Base-by-base conservation (phyloP, 1,140 invertebrate genomes). In the Monochamus saltuarius region DNA sequence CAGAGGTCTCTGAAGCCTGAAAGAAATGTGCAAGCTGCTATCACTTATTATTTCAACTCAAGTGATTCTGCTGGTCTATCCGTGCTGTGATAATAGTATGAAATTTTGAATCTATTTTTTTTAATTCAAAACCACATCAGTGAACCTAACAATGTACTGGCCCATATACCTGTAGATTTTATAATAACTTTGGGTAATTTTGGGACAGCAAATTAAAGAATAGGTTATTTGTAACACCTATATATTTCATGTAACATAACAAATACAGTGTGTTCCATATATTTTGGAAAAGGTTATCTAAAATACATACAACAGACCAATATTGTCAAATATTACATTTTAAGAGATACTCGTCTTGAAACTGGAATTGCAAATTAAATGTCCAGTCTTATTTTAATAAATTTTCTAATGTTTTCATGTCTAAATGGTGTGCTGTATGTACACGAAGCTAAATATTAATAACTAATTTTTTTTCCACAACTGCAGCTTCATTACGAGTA, bases 161-260 rank as follows among this genome's bases (percentile, higher is more conserved):
- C n/a, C n/a, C n/a, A n/a, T n/a, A n/a, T n/a, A n/a, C n/a, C n/a
- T n/a, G n/a, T n/a, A n/a, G n/a, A n/a, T n/a, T n/a, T n/a, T n/a
- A n/a, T n/a, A 29, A 29, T 29, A 3, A 29, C 2, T 29, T 29
- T 8, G 39, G 14, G 39, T 8, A 8, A 2, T 11, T 40, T 40
- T n/a, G 39, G 11, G 39, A 19, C 19, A 16, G 11, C 19, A 13
- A 54, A 54, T 54, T 19, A 54, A 40, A 37, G 11, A 40, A 19
- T 19, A 17, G 39, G 2, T 29, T 56, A 53, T 53, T 53, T 53
- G 51, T 67, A 67, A 67, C 65, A 67, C 65, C 65, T 64, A 67
- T 67, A 67, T 67, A 67, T 64, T 67, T 63, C 29, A 56, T 65
- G 59, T 67, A 64, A 65, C 59, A 58, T 50, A 51, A 45, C 37